Conservation (phyloP, 1,140 invertebrate species). For the Sminthurinus signatus region DNA sequence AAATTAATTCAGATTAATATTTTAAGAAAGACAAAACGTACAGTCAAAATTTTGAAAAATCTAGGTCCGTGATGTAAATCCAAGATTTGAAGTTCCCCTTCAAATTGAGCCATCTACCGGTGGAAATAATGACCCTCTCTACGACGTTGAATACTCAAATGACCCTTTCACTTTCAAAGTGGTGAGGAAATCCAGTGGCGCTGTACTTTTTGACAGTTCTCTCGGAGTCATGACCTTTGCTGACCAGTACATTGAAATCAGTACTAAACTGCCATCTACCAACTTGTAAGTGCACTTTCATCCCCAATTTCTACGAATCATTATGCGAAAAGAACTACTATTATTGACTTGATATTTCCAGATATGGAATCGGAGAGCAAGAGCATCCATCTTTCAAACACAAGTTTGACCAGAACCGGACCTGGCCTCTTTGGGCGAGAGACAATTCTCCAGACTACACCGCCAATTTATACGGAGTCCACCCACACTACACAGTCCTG, state of each 20-base stretch:
- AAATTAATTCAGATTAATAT: too few relatives aligned
- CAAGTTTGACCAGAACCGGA: constrained; percentile 42
- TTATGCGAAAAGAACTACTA: constrained; percentile 50
- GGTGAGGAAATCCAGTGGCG: constrained; percentile 11
- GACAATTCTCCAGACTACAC: constrained; percentile 20
- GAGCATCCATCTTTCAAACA: constrained; percentile 35
- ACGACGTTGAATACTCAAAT: constrained; percentile 16
- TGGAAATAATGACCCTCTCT: constrained; percentile 12
- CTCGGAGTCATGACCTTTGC: constrained; percentile 70
- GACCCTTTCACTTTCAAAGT: constrained; percentile 31
- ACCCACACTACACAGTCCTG: constrained; percentile 51
- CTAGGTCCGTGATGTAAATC: constrained; percentile 7
- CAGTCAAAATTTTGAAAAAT: neutral
- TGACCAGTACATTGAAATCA: constrained; percentile 78
- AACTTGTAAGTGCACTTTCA: constrained; percentile 47
- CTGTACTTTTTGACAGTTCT: constrained; percentile 25
- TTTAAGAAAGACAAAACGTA: too few relatives aligned
- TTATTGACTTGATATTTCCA: too few relatives aligned
- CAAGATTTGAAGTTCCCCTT: constrained; percentile 31
- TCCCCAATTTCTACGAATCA: constrained; percentile 52
- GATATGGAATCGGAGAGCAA: constrained; percentile 53
- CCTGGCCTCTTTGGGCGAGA: constrained; percentile 12
- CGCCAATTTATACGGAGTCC: constrained; percentile 42
- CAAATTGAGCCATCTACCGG: constrained; percentile 13
- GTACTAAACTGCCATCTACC: constrained; percentile 55